Evolutionary conservation across 2,113 vertebrate species (phyloP).

Genomic region (Boleophthalmus pectinirostris): DNA sequence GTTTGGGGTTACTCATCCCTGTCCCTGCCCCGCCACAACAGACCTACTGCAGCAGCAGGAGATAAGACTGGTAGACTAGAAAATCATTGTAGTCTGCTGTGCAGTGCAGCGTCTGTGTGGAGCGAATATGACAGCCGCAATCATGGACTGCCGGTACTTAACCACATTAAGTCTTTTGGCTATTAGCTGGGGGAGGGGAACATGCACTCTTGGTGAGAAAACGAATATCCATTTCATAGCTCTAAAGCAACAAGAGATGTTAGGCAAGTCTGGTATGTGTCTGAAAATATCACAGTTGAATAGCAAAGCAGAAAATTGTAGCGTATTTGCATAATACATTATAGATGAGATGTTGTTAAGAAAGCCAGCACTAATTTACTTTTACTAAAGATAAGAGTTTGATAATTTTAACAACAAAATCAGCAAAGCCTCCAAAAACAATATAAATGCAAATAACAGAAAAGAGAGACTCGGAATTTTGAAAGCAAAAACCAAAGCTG

Average conservation of each 20-base stretch:
- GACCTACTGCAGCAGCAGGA: constrained; percentile 29
- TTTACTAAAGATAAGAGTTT: not conserved
- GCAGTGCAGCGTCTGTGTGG: constrained; percentile 17
- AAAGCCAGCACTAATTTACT: not conserved
- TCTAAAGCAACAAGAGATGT: constrained; percentile 11
- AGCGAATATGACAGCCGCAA: constrained; percentile 39
- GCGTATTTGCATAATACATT: constrained; percentile 4
- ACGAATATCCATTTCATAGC: constrained; percentile 39
- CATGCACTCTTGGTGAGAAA: constrained; percentile 6
- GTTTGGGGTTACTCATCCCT: constrained; percentile 34
- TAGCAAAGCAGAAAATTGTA: not conserved
- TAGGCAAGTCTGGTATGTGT: not conserved
- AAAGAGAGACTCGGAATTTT: not conserved
- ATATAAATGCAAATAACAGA: constrained; percentile 1
- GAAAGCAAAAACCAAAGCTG: not conserved
- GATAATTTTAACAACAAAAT: constrained; percentile 1
- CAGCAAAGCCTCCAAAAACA: not conserved
- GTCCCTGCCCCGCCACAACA: constrained; percentile 13
- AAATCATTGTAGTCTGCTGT: constrained; percentile 36
- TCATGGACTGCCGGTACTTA: constrained; percentile 52
- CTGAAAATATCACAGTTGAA: constrained; percentile 2
- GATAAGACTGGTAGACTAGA: constrained; percentile 35
- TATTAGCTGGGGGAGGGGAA: constrained; percentile 58
- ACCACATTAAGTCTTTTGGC: constrained; percentile 56
- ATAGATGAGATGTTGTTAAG: constrained; percentile 4